These are phyloP conservation scores for Plectus sambesii DNA, from an alignment of 1,140 invertebrate genomes.

Conservation along the genomic window DNA sequence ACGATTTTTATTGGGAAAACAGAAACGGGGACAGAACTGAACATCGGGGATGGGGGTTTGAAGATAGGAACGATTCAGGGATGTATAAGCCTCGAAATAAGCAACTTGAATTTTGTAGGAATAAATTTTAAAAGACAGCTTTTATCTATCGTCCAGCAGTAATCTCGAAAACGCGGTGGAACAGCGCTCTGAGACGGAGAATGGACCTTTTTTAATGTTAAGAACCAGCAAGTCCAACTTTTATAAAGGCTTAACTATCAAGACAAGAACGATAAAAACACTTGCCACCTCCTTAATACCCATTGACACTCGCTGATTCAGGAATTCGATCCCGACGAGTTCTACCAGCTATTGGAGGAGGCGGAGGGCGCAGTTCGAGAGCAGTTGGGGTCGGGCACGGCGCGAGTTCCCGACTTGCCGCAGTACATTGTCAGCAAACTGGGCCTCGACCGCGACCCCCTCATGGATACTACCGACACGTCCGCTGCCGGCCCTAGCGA, in stretches of 20 bases:
- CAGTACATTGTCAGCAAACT: slow-evolving; percentile 95
- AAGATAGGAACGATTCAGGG: slow-evolving; percentile 71
- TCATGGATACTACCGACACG: slow-evolving; percentile 25
- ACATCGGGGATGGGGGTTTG: background rate
- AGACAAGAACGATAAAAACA: background rate
- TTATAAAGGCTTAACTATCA: background rate
- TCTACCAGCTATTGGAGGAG: slow-evolving; percentile 91
- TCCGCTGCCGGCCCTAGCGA: slow-evolving; percentile 11
- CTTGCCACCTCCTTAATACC: no score
- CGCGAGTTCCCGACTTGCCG: slow-evolving; percentile 64
- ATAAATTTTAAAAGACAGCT: background rate
- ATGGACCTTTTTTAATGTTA: no score
- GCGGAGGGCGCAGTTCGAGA: slow-evolving; percentile 88
- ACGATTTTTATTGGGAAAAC: background rate
- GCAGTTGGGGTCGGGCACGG: slow-evolving; percentile 67
- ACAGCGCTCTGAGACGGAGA: no score
- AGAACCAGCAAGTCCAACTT: no score
- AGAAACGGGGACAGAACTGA: background rate
- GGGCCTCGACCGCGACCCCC: slow-evolving; percentile 55
- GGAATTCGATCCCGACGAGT: slow-evolving; percentile 98
- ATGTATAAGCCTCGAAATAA: slow-evolving; percentile 79
- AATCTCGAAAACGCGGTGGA: background rate
- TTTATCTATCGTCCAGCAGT: background rate
- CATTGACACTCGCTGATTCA: no score
- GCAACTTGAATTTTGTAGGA: slow-evolving; percentile 47